A percentile compares a stretch with the other conserved stretches of the same genome.
These are phyloP conservation scores for Tympanoctomys barrerae DNA, from an alignment of 2,797 vertebrate genomes.

Conservation along the genomic window DNA sequence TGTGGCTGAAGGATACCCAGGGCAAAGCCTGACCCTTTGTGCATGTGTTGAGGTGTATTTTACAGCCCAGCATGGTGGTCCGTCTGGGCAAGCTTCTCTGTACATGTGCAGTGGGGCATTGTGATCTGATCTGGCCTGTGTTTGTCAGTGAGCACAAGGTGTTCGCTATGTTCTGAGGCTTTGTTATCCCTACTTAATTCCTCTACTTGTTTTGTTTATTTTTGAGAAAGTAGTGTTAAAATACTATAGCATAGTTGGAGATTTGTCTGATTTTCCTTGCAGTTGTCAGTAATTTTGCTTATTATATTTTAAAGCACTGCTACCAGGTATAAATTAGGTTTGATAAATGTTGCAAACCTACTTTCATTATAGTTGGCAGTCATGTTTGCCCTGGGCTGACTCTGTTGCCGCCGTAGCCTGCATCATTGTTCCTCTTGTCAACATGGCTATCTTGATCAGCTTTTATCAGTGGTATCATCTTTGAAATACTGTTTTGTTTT, in stretches of 20 bases:
- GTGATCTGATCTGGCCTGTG: background rate
- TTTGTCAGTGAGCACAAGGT: background rate
- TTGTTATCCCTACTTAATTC: background rate
- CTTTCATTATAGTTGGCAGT: background rate
- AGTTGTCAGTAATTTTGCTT: background rate
- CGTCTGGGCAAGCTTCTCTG: background rate
- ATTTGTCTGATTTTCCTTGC: slow-evolving; percentile 12
- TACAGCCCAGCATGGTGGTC: background rate
- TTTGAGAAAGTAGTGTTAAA: background rate
- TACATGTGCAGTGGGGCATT: background rate
- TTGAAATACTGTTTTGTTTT: background rate
- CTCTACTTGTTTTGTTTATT: background rate
- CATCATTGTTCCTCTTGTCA: background rate
- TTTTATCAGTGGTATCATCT: background rate
- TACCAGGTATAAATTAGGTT: background rate
- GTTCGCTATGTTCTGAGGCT: background rate
- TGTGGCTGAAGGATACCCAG: background rate
- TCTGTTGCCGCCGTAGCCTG: background rate
- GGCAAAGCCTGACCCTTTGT: background rate
- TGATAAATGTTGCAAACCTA: slow-evolving; percentile 26
- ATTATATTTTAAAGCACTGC: slow-evolving; percentile 1
- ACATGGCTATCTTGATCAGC: background rate
- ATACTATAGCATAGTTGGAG: background rate
- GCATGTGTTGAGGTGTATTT: background rate
- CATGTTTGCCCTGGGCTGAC: background rate